These are phyloP conservation scores for Melanotaenia maccullochi DNA, from an alignment of 2,797 vertebrate genomes.

Conservation along the genomic window DNA sequence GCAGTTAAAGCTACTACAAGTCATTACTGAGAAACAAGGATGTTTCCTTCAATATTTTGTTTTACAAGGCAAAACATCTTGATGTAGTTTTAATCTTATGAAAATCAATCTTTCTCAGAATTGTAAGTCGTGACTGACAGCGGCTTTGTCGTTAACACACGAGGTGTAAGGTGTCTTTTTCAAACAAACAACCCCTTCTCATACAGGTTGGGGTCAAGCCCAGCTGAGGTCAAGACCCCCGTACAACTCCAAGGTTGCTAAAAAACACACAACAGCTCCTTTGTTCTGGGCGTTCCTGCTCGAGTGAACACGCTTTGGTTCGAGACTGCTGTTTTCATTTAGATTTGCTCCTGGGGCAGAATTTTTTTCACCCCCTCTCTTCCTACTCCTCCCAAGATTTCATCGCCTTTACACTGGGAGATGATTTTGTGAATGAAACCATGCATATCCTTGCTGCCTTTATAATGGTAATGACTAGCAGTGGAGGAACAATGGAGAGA, in stretches of 20 bases:
- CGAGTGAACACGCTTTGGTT: slow-evolving; percentile 69
- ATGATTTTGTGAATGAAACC: slow-evolving; percentile 92
- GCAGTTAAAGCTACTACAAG: neutral
- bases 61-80: neutral
- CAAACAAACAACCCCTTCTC: slow-evolving; percentile 73
- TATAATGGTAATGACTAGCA: slow-evolving; percentile 89
- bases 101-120: slow-evolving; percentile 1
- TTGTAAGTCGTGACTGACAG: slow-evolving; percentile 49
- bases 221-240: slow-evolving; percentile 62
- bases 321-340: slow-evolving; percentile 77
- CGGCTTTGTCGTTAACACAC: slow-evolving; percentile 62
- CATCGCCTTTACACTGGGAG: slow-evolving; percentile 87
- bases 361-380: slow-evolving; percentile 29
- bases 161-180: slow-evolving; percentile 71
- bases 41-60: neutral
- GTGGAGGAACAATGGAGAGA: slow-evolving; percentile 82
- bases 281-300: slow-evolving; percentile 69
- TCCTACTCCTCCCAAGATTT: slow-evolving; percentile 79
- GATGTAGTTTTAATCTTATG: neutral
- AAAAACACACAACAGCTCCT: slow-evolving; percentile 73
- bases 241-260: slow-evolving; percentile 60
- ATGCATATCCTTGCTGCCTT: slow-evolving; percentile 87
- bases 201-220: slow-evolving; percentile 67
- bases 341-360: slow-evolving; percentile 70
- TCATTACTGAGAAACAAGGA: neutral